Conservation (phyloP, 2,113 vertebrate genomes). For the Silurus meridionalis region DNA sequence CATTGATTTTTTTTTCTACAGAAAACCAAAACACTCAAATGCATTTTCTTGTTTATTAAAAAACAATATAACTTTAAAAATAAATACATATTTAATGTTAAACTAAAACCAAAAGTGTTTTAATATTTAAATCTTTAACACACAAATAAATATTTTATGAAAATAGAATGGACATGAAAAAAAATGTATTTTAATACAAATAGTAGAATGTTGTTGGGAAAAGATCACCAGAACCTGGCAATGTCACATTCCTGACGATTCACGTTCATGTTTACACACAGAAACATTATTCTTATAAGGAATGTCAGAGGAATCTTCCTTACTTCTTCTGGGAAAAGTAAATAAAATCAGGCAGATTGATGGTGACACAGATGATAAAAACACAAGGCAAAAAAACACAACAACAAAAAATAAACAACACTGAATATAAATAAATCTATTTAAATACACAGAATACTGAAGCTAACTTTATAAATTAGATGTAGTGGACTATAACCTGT, state of each 20-base stretch:
- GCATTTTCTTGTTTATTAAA: constrained; percentile 58
- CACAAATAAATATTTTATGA: constrained; percentile 79
- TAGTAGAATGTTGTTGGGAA: constrained; percentile 61
- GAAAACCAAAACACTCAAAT: constrained; percentile 35
- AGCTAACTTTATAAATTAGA: constrained; percentile 70
- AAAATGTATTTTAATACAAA: constrained; percentile 64
- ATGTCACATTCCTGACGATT: constrained; percentile 6
- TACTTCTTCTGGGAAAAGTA: constrained; percentile 43
- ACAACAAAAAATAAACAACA: constrained; percentile 59
- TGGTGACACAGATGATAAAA: constrained; percentile 50
- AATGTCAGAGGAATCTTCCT: constrained; percentile 63
- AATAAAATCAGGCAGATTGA: constrained; percentile 52
- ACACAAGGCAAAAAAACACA: constrained; percentile 46
- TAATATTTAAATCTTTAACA: constrained; percentile 67
- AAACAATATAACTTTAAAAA: constrained; percentile 69
- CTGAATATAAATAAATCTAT: constrained; percentile 72
- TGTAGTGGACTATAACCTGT: constrained; percentile 62
- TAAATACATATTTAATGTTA: constrained; percentile 74
- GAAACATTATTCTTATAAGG: constrained; percentile 51
- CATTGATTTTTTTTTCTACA: background rate
- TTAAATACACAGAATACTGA: constrained; percentile 70
- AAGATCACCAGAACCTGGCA: background rate
- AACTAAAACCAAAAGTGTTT: constrained; percentile 60
- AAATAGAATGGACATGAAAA: constrained; percentile 70
- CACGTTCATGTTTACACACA: constrained; percentile 31